Conservation (phyloP, 35 echinoderm and acorn worm genomes). For the Strongylocentrotus purpuratus region DNA sequence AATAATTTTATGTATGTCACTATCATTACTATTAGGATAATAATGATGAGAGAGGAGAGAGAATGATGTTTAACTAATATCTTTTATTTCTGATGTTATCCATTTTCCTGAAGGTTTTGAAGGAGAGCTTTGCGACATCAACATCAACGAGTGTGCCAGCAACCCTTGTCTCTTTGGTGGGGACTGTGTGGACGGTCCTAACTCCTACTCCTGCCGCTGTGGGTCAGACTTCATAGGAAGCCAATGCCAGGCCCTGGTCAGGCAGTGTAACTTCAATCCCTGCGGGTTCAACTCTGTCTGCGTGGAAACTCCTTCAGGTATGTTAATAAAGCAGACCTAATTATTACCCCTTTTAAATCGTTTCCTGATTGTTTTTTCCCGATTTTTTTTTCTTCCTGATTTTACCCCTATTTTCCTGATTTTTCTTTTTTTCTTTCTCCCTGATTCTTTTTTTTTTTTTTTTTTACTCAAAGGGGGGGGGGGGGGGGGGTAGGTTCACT, state of each 20-base stretch:
- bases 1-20: not conserved
- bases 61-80: not conserved
- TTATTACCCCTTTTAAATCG: too few relatives aligned
- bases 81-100: not conserved
- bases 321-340: not conserved
- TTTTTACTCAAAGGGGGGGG: too few relatives aligned
- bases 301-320: conserved; percentile 91
- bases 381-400: too few relatives aligned
- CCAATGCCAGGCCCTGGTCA: conserved; percentile 86
- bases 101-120: conserved; percentile 71
- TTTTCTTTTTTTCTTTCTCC: too few relatives aligned
- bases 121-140: conserved; percentile 73
- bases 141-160: conserved; percentile 85
- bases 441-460: too few relatives aligned
- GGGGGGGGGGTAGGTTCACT: too few relatives aligned
- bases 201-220: conserved; percentile 81
- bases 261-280: conserved; percentile 95
- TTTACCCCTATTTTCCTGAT: too few relatives aligned
- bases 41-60: not conserved
- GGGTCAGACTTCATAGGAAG: conserved; percentile 75
- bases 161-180: conserved; percentile 95
- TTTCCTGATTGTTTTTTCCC: too few relatives aligned
- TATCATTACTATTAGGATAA: not conserved
- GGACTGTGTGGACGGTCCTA: conserved; percentile 75
- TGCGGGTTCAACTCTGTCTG: conserved; percentile 90